Conservation (phyloP, 2,888 invertebrate species). For the Acrobasis repandana region DNA sequence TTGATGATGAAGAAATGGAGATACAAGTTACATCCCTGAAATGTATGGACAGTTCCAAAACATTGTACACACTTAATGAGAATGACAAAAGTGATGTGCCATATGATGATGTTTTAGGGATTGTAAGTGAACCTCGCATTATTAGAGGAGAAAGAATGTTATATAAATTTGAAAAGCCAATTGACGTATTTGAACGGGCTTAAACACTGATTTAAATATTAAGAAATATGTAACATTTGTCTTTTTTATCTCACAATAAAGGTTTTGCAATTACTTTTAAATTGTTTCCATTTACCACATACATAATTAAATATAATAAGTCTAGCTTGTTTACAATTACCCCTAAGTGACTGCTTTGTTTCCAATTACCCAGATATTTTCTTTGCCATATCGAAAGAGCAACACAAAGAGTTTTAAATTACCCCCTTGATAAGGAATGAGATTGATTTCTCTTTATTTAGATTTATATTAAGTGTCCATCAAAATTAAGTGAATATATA, state of each 20-base stretch:
- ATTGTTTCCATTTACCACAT: slow-evolving; percentile 18
- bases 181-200: neutral
- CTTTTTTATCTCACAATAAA: neutral
- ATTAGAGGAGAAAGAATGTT: slow-evolving; percentile 21
- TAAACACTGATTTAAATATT: neutral
- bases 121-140: slow-evolving; percentile 15
- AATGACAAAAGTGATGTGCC: slow-evolving; percentile 20
- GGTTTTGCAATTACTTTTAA: slow-evolving; percentile 9
- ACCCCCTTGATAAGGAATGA: too few relatives aligned
- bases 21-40: slow-evolving; percentile 23
- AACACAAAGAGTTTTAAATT: too few relatives aligned
- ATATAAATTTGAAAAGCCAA: slow-evolving; percentile 9
- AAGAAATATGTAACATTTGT: neutral
- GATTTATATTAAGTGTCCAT: too few relatives aligned
- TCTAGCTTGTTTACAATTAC: too few relatives aligned
- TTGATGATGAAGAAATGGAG: slow-evolving; percentile 22
- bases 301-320: too few relatives aligned
- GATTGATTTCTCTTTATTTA: too few relatives aligned
- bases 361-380: too few relatives aligned
- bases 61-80: slow-evolving; percentile 24
- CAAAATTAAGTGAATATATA: too few relatives aligned
- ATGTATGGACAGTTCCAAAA: slow-evolving; percentile 18
- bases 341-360: too few relatives aligned
- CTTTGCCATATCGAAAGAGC: too few relatives aligned
- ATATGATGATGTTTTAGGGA: slow-evolving; percentile 17